These are phyloP conservation scores for Neolamprologus tretocephalus DNA, from an alignment of 2,113 vertebrate genomes.

Conservation along the genomic window DNA sequence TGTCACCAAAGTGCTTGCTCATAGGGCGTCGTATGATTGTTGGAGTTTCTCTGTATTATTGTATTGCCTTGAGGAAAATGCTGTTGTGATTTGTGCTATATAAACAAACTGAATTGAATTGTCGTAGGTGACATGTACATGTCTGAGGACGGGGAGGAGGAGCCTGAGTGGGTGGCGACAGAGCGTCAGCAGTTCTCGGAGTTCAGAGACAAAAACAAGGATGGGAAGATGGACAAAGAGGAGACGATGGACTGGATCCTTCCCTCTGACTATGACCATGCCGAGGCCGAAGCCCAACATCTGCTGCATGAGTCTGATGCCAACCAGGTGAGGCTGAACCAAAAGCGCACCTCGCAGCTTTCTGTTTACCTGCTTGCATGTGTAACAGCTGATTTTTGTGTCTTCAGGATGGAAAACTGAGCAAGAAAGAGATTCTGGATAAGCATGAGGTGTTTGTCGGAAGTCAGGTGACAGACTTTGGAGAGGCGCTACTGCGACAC, in stretches of 20 bases:
- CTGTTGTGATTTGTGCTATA: neutral
- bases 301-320: conserved; percentile 84
- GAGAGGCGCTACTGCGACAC: conserved; percentile 84
- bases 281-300: conserved; percentile 86
- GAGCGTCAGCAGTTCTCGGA: conserved; percentile 89
- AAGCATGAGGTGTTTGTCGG: conserved; percentile 91
- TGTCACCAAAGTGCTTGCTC: neutral
- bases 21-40: neutral
- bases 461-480: conserved; percentile 91
- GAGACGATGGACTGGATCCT: conserved; percentile 92
- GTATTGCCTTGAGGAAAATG: neutral
- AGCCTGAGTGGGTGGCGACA: conserved; percentile 87
- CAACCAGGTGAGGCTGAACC: conserved; percentile 74
- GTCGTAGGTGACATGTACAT: conserved; percentile 85
- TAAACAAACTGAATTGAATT: neutral
- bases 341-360: neutral
- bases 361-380: neutral
- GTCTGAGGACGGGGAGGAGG: conserved; percentile 71
- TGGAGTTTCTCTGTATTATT: neutral
- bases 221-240: conserved; percentile 89
- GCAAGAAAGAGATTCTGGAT: conserved; percentile 81
- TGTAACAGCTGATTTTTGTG: neutral
- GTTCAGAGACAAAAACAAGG: conserved; percentile 87
- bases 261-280: conserved; percentile 84
- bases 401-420: conserved; percentile 83